Percentiles rank a stretch among this genome's conserved stretches.
Conservation (phyloP, 1,140 invertebrate genomes). For the Cyclargus thomasi region DNA sequence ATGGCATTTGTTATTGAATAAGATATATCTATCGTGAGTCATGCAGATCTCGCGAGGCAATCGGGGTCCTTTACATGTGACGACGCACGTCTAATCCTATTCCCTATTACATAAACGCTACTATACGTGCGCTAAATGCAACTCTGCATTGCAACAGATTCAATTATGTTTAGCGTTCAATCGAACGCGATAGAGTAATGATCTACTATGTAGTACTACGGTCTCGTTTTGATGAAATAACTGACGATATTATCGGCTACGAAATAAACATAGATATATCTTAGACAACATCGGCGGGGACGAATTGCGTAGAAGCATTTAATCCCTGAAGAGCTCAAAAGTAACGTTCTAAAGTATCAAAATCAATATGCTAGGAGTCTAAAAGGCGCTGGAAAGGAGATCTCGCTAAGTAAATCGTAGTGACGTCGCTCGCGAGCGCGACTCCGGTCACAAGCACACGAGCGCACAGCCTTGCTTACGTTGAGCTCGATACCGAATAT, state of each 20-base stretch:
- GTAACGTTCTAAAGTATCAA: constrained; percentile 21
- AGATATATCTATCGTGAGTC: constrained; percentile 33
- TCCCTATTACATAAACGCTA: constrained; percentile 31
- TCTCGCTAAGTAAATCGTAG: constrained; percentile 56
- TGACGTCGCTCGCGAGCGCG: constrained; percentile 53
- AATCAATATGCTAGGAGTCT: constrained; percentile 38
- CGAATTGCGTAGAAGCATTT: constrained; percentile 10
- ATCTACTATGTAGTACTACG: not conserved
- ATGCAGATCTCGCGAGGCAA: not conserved
- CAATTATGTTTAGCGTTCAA: constrained; percentile 24
- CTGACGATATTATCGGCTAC: not conserved
- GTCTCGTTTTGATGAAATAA: not conserved
- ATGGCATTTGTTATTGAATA: constrained; percentile 41
- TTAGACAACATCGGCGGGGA: constrained; percentile 24
- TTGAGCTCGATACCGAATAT: constrained; percentile 51
- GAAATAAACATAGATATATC: constrained; percentile 32
- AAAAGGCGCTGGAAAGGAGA: constrained; percentile 41
- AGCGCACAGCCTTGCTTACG: constrained; percentile 48
- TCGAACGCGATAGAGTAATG: not conserved
- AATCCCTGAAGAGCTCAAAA: constrained; percentile 16
- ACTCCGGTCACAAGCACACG: constrained; percentile 36
- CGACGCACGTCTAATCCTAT: constrained; percentile 19
- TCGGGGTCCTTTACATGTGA: not conserved
- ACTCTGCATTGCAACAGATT: constrained; percentile 25
- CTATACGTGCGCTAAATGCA: constrained; percentile 21